Percentiles rank a stretch among this genome's conserved stretches.
Conservation (phyloP, 1,140 invertebrate genomes). For the Penaeus japonicus region DNA sequence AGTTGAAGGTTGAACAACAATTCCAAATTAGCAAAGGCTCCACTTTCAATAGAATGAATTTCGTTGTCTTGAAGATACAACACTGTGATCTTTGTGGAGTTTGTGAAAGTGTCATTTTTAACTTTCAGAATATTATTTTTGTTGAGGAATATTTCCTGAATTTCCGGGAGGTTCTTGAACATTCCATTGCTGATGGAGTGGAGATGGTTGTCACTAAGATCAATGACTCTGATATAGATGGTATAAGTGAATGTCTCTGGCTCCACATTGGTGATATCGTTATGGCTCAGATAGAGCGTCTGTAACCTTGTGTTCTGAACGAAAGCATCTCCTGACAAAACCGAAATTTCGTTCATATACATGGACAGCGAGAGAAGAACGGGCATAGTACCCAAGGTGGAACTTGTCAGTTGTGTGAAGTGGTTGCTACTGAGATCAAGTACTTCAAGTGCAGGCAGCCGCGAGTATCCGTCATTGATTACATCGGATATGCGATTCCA, state of each 20-base stretch:
- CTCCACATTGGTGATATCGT: slow-evolving; percentile 59
- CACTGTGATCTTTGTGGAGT: slow-evolving; percentile 78
- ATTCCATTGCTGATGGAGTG: slow-evolving; percentile 79
- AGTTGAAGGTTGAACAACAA: slow-evolving; percentile 84
- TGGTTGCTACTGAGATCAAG: slow-evolving; percentile 62
- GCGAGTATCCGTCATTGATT: slow-evolving; percentile 58
- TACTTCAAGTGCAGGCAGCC: slow-evolving; percentile 60
- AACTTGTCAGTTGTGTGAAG: slow-evolving; percentile 57
- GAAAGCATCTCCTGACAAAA: slow-evolving; percentile 62
- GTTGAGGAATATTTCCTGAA: slow-evolving; percentile 84
- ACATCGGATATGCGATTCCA: slow-evolving; percentile 79
- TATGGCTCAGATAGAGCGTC: slow-evolving; percentile 63
- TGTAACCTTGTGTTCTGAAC: slow-evolving; percentile 61
- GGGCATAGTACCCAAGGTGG: slow-evolving; percentile 62
- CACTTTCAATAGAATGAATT: slow-evolving; percentile 77
- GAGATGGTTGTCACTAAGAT: slow-evolving; percentile 66
- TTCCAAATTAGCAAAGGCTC: slow-evolving; percentile 75
- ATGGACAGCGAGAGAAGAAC: slow-evolving; percentile 63
- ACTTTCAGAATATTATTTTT: slow-evolving; percentile 91
- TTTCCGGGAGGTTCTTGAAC: slow-evolving; percentile 78
- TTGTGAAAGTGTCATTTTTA: slow-evolving; percentile 80
- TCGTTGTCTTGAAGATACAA: slow-evolving; percentile 89
- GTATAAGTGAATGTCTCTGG: slow-evolving; percentile 59
- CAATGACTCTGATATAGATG: slow-evolving; percentile 62
- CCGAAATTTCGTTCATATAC: slow-evolving; percentile 62